phyloP scores from a whole-genome alignment of 2,888 invertebrate genomes.

The Noctua pronuba region DNA sequence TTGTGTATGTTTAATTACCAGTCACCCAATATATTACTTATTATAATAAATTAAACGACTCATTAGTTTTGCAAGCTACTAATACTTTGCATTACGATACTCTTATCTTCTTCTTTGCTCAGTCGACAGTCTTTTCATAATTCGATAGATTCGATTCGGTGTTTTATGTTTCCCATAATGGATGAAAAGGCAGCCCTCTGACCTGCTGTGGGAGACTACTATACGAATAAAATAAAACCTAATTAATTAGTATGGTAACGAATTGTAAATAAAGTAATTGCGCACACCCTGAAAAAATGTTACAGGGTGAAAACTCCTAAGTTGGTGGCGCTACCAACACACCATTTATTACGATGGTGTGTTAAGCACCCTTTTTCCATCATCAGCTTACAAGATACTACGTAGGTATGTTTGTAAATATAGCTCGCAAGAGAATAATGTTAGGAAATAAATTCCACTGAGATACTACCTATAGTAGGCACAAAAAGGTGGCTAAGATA shows the following conservation, averaged over 20 bases:
- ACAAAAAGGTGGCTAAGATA: not conserved
- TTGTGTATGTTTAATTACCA: no score
- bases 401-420: not conserved
- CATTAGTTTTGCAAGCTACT: not conserved
- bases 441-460: slow-evolving; percentile 15
- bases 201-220: not conserved
- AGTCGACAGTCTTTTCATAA: not conserved
- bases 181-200: not conserved
- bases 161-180: not conserved
- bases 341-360: no score
- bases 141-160: not conserved
- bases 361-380: not conserved
- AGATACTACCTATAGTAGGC: not conserved
- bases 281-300: not conserved
- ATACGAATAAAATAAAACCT: not conserved
- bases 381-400: not conserved
- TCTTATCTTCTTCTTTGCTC: not conserved
- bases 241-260: not conserved
- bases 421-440: slow-evolving; percentile 1
- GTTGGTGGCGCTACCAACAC: not conserved
- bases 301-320: not conserved
- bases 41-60: not conserved
- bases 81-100: not conserved
- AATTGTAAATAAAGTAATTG: not conserved
- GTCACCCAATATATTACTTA: not conserved